Percentiles rank a stretch among this genome's conserved stretches.
These are phyloP conservation scores for Rotaria magnacalcarata DNA, from an alignment of 2,888 invertebrate genomes.

Conservation along the genomic window DNA sequence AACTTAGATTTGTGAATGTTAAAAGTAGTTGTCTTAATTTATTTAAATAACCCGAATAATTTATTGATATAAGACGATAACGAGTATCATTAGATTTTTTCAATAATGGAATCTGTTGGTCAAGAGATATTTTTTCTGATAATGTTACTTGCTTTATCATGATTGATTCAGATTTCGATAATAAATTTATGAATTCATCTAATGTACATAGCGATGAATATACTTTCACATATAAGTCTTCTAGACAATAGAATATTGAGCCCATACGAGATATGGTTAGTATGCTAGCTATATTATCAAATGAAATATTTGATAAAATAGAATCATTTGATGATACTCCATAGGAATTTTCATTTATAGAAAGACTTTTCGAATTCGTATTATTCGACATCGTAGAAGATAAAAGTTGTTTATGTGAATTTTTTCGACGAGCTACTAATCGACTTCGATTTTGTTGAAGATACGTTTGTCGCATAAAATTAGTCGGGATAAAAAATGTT, in stretches of 20 bases:
- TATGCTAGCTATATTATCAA: background rate
- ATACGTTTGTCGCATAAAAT: constrained; percentile 3
- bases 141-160: background rate
- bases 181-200: constrained; percentile 8
- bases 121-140: constrained; percentile 9
- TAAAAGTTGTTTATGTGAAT: background rate
- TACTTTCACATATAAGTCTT: background rate
- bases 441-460: background rate
- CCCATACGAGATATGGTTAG: background rate
- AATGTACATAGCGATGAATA: background rate
- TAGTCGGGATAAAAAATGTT: background rate
- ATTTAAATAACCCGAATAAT: background rate
- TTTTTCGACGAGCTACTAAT: background rate
- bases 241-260: constrained; percentile 17
- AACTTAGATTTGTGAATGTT: background rate
- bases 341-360: background rate
- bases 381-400: background rate
- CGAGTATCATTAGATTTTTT: background rate
- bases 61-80: constrained; percentile 16
- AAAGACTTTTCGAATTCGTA: background rate
- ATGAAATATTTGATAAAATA: background rate
- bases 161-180: background rate
- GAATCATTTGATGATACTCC: background rate
- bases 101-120: background rate
- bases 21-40: background rate